Base-by-base conservation (phyloP, 2,113 vertebrate genomes). In the Lophura nycthemera region DNA sequence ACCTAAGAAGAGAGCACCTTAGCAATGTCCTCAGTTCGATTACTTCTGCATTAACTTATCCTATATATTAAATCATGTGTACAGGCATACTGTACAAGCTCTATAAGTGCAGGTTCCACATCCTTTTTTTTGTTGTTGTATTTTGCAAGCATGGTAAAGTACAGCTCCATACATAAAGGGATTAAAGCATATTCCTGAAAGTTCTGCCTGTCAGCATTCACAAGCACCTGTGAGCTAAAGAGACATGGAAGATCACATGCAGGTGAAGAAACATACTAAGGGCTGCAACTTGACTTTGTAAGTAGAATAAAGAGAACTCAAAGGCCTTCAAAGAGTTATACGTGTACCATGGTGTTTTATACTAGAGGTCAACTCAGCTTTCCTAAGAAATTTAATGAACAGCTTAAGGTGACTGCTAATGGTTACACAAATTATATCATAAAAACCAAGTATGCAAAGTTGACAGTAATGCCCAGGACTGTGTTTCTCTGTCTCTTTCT, bases 81-180 rank as follows among this genome's bases (percentile, higher is more conserved):
- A 94, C 78, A 95, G 94, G 96, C 96, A 97, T 25, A 90, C 93
- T 76, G 7, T 95, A 93, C 34, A 85, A 92, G 61, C 89, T 96
- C 21, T 96, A 96, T 69, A 92, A 92, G 48, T 96, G 96, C 82
- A 91, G 63, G 47, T 96, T 96, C 82, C 96, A 95, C 85, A 80
- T 72, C 24, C 96, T 94, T 70, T 69, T 85, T 11, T 96, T 47
- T 47, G 47, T 48, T 47, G 0, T 4, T 89, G 1, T 87, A 91
- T 86, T 93, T 95, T 92, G 38, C 74, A 36, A 94, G 84, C 84
- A 95, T 97, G 94, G 94, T 96, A 8, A 96, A 86, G 60, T 95
- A 97, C 30, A 95, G 90, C 75, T 82, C 69, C 2, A 0, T 71
- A 3, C 96, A 96, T 61, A 52, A 63, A 19, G 66, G 17, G 4